Evolutionary conservation across 1,140 invertebrate genomes (phyloP).

Genomic region (Leptinotarsa defecta): DNA sequence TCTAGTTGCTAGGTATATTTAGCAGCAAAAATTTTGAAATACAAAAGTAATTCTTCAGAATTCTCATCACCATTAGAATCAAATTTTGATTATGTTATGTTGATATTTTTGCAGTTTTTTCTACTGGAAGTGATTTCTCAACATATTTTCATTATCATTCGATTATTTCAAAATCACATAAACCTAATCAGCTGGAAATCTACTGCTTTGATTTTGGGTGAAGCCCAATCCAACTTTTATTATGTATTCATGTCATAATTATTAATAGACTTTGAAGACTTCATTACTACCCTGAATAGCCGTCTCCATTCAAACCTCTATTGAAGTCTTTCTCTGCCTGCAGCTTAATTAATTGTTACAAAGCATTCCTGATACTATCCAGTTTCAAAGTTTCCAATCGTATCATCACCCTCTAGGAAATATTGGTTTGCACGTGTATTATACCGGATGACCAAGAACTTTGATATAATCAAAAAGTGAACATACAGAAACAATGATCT

Average conservation of each 20-base stretch:
- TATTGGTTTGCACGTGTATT: neutral
- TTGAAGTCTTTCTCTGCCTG: constrained; percentile 2
- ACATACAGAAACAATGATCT: too few relatives aligned
- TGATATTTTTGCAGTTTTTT: neutral
- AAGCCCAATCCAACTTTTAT: neutral
- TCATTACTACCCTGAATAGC: neutral
- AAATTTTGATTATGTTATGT: neutral
- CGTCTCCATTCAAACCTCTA: neutral
- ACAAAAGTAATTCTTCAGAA: too few relatives aligned
- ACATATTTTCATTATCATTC: neutral
- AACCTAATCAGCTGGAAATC: neutral
- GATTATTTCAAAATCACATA: neutral
- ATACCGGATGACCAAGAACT: neutral
- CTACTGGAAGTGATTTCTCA: too few relatives aligned
- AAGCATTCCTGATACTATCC: neutral
- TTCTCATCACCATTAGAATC: neutral
- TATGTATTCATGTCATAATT: constrained; percentile 1
- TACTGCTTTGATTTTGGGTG: neutral
- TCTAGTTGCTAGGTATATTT: too few relatives aligned
- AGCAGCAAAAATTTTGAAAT: too few relatives aligned
- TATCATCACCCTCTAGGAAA: too few relatives aligned
- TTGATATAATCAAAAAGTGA: neutral
- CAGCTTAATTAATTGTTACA: constrained; percentile 4
- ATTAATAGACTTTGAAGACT: neutral
- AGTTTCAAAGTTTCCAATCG: too few relatives aligned